phyloP scores from a whole-genome alignment of 2,888 invertebrate species.

The Neoitamus cyanurus region DNA sequence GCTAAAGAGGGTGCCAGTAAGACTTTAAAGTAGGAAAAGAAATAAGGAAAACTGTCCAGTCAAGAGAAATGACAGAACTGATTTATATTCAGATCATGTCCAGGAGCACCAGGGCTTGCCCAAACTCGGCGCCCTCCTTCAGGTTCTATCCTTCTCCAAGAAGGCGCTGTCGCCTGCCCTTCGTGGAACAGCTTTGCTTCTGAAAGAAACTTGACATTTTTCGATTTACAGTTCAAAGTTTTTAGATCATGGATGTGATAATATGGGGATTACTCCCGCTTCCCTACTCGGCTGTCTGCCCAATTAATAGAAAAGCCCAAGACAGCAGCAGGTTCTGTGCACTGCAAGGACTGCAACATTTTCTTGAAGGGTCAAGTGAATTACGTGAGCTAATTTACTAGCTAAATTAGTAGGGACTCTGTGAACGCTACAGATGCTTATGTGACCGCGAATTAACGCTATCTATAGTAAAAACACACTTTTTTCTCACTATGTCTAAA shows the following conservation, averaged over 20 bases:
- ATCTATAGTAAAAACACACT: too few relatives aligned
- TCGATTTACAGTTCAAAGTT: slow-evolving; percentile 40
- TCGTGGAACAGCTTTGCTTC: slow-evolving; percentile 8
- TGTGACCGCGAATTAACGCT: too few relatives aligned
- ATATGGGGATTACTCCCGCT: slow-evolving; percentile 1
- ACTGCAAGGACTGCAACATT: not conserved
- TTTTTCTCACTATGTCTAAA: too few relatives aligned
- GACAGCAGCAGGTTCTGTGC: not conserved
- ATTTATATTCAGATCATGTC: slow-evolving; percentile 48
- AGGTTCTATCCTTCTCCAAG: not conserved
- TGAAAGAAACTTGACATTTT: slow-evolving; percentile 22
- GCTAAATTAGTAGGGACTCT: not conserved
- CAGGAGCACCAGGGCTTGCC: slow-evolving; percentile 19
- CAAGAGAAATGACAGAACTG: slow-evolving; percentile 49
- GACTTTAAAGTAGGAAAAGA: slow-evolving; percentile 17
- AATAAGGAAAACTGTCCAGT: slow-evolving; percentile 45
- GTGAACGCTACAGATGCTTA: not conserved
- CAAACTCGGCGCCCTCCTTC: not conserved
- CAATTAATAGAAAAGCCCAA: slow-evolving; percentile 12
- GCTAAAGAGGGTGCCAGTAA: slow-evolving; percentile 23
- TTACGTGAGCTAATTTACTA: not conserved
- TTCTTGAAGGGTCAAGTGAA: not conserved
- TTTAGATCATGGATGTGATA: slow-evolving; percentile 35
- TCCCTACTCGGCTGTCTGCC: not conserved
- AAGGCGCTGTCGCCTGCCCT: slow-evolving; percentile 10